These are phyloP conservation scores for Amphipyra berbera DNA, from an alignment of 2,888 invertebrate genomes.

Conservation along the genomic window DNA sequence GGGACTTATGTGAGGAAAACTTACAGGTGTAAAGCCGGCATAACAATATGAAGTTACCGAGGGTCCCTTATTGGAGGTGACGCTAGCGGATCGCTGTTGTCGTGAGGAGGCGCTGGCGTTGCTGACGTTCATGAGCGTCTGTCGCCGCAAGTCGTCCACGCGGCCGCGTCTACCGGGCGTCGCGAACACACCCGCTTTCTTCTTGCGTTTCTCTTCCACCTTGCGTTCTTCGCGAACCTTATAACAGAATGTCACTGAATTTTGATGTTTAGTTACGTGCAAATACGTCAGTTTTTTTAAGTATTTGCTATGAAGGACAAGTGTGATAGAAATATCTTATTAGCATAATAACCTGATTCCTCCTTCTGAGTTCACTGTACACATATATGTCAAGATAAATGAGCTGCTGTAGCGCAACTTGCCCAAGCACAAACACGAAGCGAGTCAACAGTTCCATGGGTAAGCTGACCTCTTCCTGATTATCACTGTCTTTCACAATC, in stretches of 20 bases:
- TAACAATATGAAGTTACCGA: conserved; percentile 65
- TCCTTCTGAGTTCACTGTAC: conserved; percentile 93
- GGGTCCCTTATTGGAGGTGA: conserved; percentile 74
- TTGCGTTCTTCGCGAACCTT: conserved; percentile 86
- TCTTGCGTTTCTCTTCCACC: conserved; percentile 83
- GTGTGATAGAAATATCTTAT: too few species aligned
- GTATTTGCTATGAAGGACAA: too few species aligned
- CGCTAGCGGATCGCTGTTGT: conserved; percentile 78
- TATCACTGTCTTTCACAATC: conserved; percentile 73
- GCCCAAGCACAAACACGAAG: conserved; percentile 92
- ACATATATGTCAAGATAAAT: conserved; percentile 95
- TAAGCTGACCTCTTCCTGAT: conserved; percentile 74
- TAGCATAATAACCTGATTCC: conserved; percentile 78
- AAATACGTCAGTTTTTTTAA: too few species aligned
- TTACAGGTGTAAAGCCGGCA: too few species aligned
- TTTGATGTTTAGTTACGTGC: too few species aligned
- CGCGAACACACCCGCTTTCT: conserved; percentile 79
- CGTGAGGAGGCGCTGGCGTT: conserved; percentile 84
- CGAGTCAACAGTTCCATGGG: conserved; percentile 85
- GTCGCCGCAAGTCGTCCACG: conserved; percentile 76
- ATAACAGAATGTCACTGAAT: not conserved
- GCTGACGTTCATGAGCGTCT: conserved; percentile 83
- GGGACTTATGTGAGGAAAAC: too few species aligned
- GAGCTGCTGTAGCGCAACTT: conserved; percentile 94
- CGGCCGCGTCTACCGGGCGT: conserved; percentile 79